Evolutionary conservation across 2,888 invertebrate genomes (phyloP).

Genomic region (Leucophenga maculata): DNA sequence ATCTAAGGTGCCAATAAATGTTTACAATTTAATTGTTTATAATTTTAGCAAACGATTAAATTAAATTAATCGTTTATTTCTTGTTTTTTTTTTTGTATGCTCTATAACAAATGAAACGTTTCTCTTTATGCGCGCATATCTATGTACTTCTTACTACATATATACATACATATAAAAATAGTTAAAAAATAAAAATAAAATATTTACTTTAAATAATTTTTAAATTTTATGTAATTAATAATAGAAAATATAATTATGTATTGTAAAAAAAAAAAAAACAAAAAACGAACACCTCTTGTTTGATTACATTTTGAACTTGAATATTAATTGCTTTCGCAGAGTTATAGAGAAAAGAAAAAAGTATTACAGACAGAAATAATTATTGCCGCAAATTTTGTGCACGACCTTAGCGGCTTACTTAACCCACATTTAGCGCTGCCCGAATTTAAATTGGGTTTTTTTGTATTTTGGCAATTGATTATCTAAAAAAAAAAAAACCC

Average conservation of each 20-base stretch:
- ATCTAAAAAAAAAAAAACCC: constrained; percentile 3
- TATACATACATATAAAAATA: too few relatives aligned
- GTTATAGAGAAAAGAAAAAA: too few relatives aligned
- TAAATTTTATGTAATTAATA: constrained; percentile 17
- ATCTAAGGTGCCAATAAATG: constrained; percentile 40
- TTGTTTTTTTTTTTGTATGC: not conserved
- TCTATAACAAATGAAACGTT: not conserved
- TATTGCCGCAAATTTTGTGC: not conserved
- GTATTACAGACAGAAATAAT: not conserved
- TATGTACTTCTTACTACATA: constrained; percentile 23
- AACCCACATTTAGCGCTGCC: constrained; percentile 9
- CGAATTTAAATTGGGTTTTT: not conserved
- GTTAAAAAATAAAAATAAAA: constrained; percentile 7
- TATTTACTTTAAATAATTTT: not conserved
- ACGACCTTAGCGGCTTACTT: constrained; percentile 16
- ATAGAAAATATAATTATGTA: constrained; percentile 8
- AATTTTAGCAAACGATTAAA: not conserved
- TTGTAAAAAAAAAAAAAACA: constrained; percentile 13
- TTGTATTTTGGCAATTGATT: constrained; percentile 39
- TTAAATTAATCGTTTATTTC: constrained; percentile 12
- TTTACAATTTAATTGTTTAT: not conserved
- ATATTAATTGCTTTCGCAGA: constrained; percentile 17
- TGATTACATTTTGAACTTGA: constrained; percentile 46
- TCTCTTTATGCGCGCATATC: constrained; percentile 29
- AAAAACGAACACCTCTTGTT: constrained; percentile 22